These are phyloP conservation scores for Varecia variegata DNA, from an alignment of 2,797 vertebrate species.

Conservation along the genomic window DNA sequence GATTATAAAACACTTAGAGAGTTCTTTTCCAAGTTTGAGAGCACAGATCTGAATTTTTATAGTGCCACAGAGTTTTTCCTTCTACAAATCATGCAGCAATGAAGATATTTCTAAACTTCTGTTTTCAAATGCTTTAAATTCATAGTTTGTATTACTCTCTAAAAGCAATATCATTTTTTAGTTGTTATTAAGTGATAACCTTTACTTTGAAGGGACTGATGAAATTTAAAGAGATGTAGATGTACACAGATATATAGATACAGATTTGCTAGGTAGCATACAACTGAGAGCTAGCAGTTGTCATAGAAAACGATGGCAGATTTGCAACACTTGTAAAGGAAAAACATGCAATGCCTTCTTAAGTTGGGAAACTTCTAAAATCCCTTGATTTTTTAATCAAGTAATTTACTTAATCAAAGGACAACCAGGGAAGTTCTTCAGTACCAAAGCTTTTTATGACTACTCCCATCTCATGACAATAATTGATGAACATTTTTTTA, in stretches of 20 bases:
- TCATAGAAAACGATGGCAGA: not conserved
- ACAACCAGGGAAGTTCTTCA: not conserved
- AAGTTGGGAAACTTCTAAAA: not conserved
- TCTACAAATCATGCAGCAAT: not conserved
- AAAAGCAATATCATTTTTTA: not conserved
- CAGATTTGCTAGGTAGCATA: not conserved
- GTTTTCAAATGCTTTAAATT: conserved; percentile 16
- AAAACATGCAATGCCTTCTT: not conserved
- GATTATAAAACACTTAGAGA: not conserved
- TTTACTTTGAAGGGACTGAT: conserved; percentile 6
- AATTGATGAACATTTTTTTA: not conserved
- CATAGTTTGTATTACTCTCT: not conserved
- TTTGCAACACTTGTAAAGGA: not conserved
- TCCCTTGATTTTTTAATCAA: not conserved
- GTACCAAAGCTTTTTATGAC: not conserved
- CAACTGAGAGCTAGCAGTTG: not conserved
- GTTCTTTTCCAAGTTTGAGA: not conserved
- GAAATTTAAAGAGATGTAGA: not conserved
- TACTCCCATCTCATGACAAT: not conserved
- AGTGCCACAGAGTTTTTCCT: not conserved
- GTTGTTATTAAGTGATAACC: not conserved
- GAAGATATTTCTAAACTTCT: conserved; percentile 22
- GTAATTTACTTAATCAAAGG: not conserved
- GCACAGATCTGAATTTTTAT: not conserved
- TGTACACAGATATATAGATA: not conserved